Conservation (phyloP, 2,888 invertebrate genomes). For the Tiliacea aurago region DNA sequence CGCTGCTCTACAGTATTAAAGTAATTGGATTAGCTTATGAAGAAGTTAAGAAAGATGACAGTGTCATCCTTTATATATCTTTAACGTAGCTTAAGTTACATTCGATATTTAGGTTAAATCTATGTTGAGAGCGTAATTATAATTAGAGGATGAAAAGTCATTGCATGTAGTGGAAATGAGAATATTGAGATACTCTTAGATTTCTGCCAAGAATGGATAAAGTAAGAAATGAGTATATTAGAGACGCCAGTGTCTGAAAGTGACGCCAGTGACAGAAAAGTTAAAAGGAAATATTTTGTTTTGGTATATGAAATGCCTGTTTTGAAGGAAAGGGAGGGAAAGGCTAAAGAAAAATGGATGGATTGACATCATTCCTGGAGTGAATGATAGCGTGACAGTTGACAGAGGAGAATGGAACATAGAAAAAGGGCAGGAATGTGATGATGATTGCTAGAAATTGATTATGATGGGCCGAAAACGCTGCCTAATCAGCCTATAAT, state of each 20-base stretch:
- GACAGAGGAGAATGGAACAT: background rate
- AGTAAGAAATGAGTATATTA: background rate
- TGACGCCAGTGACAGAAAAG: background rate
- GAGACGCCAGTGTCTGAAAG: background rate
- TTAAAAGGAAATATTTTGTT: background rate
- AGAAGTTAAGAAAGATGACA: background rate
- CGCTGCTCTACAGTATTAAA: too few species aligned
- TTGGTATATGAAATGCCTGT: background rate
- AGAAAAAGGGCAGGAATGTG: too few species aligned
- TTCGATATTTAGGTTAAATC: background rate
- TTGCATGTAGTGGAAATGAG: background rate
- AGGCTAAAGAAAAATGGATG: background rate
- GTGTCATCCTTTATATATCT: too few species aligned
- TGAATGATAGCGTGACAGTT: background rate
- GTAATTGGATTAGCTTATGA: background rate
- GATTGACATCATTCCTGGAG: background rate
- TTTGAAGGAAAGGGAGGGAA: too few species aligned
- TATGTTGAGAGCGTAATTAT: too few species aligned
- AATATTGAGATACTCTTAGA: background rate
- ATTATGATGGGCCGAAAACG: too few species aligned
- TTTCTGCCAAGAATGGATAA: background rate
- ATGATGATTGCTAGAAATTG: too few species aligned
- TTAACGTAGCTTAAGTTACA: background rate
- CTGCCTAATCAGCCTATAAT: too few species aligned
- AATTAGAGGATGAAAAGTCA: too few species aligned